These are phyloP conservation scores for Perognathus longimembris DNA, from an alignment of 2,113 vertebrate species.

Conservation along the genomic window DNA sequence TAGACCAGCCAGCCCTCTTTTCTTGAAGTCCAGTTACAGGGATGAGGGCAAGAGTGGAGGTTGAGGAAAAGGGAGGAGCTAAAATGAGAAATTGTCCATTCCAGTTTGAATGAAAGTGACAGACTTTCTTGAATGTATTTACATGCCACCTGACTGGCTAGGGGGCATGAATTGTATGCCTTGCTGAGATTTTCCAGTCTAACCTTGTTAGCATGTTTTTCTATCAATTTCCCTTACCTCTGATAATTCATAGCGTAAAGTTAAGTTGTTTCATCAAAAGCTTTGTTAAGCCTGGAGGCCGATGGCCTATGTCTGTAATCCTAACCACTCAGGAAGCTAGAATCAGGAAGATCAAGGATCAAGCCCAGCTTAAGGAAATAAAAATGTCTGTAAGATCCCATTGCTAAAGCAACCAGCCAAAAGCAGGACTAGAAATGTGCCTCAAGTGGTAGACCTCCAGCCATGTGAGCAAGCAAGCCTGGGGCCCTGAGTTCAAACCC, in stretches of 20 bases:
- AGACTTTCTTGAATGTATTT: neutral
- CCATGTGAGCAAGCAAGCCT: too few relatives aligned
- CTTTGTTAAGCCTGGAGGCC: neutral
- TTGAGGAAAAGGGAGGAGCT: neutral
- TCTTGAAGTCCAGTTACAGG: neutral
- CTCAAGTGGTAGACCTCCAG: too few relatives aligned
- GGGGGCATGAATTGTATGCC: neutral
- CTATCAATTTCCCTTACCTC: neutral
- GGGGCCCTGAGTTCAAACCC: too few relatives aligned
- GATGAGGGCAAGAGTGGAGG: neutral
- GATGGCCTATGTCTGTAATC: too few relatives aligned
- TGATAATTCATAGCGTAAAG: neutral
- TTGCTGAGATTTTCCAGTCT: neutral
- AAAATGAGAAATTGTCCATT: fast-evolving
- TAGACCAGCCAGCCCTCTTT: neutral
- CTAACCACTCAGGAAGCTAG: too few relatives aligned
- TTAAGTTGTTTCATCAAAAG: neutral
- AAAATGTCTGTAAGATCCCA: too few relatives aligned
- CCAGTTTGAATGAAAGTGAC: neutral
- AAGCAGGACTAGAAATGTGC: too few relatives aligned
- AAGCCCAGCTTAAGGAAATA: too few relatives aligned
- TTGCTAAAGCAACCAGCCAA: too few relatives aligned
- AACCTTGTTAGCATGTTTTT: neutral
- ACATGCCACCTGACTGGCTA: neutral
- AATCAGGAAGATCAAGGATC: too few relatives aligned